Conservation (phyloP, 2,113 vertebrate species). For the Oxyura jamaicensis region DNA sequence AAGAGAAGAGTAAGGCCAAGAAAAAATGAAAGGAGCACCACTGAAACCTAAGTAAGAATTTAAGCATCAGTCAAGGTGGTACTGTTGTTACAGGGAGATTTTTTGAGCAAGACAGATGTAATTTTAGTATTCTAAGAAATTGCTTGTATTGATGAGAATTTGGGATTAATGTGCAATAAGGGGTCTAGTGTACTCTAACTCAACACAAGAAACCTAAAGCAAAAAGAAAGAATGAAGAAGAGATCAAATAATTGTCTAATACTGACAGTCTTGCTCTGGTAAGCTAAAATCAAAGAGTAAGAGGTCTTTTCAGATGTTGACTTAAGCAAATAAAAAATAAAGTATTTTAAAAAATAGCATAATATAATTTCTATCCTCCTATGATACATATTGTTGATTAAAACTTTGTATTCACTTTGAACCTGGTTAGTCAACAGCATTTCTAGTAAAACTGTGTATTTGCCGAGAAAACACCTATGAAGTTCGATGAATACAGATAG, state of each 20-base stretch:
- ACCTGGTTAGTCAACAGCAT: not conserved
- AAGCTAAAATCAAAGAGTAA: not conserved
- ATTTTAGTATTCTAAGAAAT: not conserved
- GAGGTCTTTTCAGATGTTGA: not conserved
- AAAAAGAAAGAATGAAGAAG: not conserved
- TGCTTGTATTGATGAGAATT: not conserved
- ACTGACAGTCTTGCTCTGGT: not conserved
- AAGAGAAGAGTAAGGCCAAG: not conserved
- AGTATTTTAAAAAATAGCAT: not conserved
- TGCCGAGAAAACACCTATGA: not conserved
- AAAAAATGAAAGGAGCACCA: not conserved
- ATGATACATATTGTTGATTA: not conserved
- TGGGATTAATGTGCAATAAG: not conserved
- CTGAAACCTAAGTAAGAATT: accelerated
- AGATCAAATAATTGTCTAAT: not conserved
- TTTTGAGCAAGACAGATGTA: not conserved
- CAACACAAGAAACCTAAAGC: not conserved
- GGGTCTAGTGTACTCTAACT: not conserved
- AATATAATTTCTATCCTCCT: not conserved
- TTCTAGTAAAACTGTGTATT: not conserved
- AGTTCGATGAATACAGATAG: not conserved
- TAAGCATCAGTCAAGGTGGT: not conserved
- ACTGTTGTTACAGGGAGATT: not conserved
- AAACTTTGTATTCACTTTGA: not conserved
- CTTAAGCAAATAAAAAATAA: not conserved